Evolutionary conservation across 2,113 vertebrate genomes (phyloP), one percentile per base, ranked within the genome.

Genomic region (Ictidomys tridecemlineatus): DNA sequence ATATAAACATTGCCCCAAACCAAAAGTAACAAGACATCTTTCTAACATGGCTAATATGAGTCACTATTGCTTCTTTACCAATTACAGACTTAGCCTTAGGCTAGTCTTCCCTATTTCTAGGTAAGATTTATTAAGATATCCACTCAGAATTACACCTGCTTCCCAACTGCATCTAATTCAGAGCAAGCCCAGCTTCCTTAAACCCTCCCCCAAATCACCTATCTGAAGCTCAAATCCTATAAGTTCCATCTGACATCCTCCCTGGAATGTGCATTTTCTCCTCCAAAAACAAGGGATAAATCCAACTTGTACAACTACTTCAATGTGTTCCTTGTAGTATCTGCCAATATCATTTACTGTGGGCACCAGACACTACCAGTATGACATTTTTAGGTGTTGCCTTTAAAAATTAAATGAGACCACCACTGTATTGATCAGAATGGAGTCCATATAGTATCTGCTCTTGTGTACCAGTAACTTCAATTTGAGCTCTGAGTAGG

Each of bases 381-480:
- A 69, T 45, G 70, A 69, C 4, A 14, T 87, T 86, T 90, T 61
- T 9, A 91, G 65, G 17, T 42, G 8, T 45, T 95, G 69, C n/a
- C 76, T 87, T 53, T 93, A n/a, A 70, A 87, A 77, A 45, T 63
- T 79, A 84, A 77, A 70, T 70, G 61, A n/a, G 74, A 83, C 32
- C 58, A 24, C 39, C 16, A 80, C 5, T 87, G 34, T 4, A 67
- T 24, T 90, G 20, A 13, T 32, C n/a, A 78, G 70, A 93, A 70
- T 51, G 37, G 22, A 58, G 26, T 45, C 37, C 20, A 51, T 91
- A 74, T 37, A 26, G 1, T 76, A 58, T 78, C 45, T 87, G 13
- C 28, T 80, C 26, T 73, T 89, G 4, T 89, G 39, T 2, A 84
- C 76, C 22, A 67, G 18, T 48, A 83, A 37, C 65, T 87, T 93